Evolutionary conservation across 1,140 invertebrate species (phyloP).

Genomic region (Tetragonula clypearis): DNA sequence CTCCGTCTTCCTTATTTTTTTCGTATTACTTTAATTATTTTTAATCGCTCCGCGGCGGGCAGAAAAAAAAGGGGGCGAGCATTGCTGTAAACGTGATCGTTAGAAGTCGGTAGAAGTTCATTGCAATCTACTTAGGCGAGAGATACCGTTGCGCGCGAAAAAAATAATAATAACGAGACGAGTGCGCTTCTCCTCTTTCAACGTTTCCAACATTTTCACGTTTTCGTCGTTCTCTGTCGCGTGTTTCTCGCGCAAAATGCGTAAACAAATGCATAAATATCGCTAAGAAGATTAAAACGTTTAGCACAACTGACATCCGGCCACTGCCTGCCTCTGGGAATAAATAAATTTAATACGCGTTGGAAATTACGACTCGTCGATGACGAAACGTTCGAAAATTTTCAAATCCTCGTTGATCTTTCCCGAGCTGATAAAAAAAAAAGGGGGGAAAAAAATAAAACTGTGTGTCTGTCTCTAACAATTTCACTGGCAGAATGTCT

Average conservation of each 20-base stretch:
- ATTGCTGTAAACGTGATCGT: not conserved
- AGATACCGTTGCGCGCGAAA: not conserved
- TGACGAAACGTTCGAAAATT: not conserved
- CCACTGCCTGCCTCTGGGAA: not conserved
- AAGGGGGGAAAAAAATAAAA: no score
- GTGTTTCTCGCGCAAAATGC: not conserved
- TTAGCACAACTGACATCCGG: not conserved
- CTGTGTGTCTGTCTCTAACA: no score
- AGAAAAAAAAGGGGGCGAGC: not conserved
- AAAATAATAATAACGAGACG: not conserved
- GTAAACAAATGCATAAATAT: not conserved
- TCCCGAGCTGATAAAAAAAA: no score
- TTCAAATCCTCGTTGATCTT: no score
- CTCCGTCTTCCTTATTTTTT: not conserved
- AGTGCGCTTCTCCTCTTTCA: no score
- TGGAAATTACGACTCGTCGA: not conserved
- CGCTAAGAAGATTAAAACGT: not conserved
- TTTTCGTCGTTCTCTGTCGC: not conserved
- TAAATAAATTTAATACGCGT: not conserved
- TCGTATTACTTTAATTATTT: slow-evolving; percentile 8
- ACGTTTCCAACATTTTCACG: not conserved
- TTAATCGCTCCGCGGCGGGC: not conserved
- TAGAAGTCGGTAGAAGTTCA: not conserved
- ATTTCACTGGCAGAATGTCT: no score
- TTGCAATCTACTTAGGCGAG: not conserved